Evolutionary conservation across 2,888 invertebrate genomes (phyloP).

Genomic region (Neelides folsomi): DNA sequence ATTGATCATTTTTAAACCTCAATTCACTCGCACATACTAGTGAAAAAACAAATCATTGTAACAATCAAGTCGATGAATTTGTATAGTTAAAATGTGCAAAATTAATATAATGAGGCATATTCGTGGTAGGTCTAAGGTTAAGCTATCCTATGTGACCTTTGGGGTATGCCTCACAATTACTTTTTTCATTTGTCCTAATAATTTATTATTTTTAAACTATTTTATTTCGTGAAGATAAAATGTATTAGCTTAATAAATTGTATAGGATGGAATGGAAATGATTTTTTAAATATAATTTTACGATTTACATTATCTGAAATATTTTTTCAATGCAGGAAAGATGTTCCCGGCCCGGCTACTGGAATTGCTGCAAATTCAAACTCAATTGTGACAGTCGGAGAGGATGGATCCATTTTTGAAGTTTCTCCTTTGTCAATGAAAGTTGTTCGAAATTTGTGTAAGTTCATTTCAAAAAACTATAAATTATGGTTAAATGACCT

Average conservation of each 20-base stretch:
- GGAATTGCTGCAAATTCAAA: constrained; percentile 16
- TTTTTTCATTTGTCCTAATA: background rate
- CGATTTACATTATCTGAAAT: no score
- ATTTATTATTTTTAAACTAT: no score
- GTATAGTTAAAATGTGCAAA: constrained; percentile 1
- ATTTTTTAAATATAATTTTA: no score
- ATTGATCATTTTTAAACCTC: no score
- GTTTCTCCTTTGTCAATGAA: constrained; percentile 9
- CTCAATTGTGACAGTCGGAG: constrained; percentile 20
- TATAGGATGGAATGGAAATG: no score
- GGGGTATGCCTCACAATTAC: background rate
- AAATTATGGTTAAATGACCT: no score
- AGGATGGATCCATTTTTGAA: constrained; percentile 29
- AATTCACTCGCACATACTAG: background rate
- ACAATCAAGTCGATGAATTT: constrained; percentile 1
- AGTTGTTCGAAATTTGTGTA: constrained; percentile 15
- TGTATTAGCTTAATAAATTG: no score
- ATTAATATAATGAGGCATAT: constrained; percentile 1
- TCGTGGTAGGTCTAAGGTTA: background rate
- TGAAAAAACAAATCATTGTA: background rate
- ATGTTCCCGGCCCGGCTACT: constrained; percentile 17
- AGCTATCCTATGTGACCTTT: background rate
- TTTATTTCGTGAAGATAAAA: no score
- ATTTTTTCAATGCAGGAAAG: no score
- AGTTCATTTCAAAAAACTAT: background rate